Percentiles rank a stretch among this genome's conserved stretches.
Evolutionary conservation across 1,140 invertebrate genomes (phyloP).

Genomic region (Drosophila sp.): DNA sequence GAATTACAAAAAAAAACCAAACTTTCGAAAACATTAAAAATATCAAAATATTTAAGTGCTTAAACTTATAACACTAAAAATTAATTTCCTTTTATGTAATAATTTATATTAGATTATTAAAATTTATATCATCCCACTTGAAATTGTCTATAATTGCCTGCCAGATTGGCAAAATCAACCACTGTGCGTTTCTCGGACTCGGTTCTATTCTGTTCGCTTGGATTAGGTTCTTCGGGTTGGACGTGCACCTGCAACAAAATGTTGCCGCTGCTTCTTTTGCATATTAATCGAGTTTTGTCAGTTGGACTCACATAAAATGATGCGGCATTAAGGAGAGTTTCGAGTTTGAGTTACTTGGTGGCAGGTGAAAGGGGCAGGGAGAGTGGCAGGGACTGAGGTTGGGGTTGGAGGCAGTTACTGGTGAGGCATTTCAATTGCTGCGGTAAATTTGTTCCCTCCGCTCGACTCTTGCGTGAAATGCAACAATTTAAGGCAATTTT

Average conservation of each 20-base stretch:
- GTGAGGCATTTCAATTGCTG: constrained; percentile 74
- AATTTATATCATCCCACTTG: too few relatives aligned
- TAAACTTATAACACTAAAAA: too few relatives aligned
- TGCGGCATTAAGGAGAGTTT: constrained; percentile 18
- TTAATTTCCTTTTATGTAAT: too few relatives aligned
- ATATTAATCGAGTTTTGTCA: constrained; percentile 70
- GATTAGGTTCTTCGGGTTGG: constrained; percentile 14
- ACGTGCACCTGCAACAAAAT: constrained; percentile 56
- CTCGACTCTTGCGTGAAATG: constrained; percentile 70
- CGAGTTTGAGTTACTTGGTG: too few relatives aligned
- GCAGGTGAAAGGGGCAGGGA: not conserved
- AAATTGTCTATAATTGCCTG: too few relatives aligned
- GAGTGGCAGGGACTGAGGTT: not conserved
- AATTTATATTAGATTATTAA: too few relatives aligned
- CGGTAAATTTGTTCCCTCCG: constrained; percentile 29
- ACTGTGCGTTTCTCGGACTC: not conserved
- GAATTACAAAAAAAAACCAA: too few relatives aligned
- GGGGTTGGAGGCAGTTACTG: constrained; percentile 9
- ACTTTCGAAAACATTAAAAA: too few relatives aligned
- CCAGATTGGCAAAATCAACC: too few relatives aligned
- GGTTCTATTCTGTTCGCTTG: not conserved
- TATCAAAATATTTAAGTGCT: too few relatives aligned
- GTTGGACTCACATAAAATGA: constrained; percentile 19
- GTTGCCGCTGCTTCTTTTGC: constrained; percentile 51
- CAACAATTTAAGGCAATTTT: constrained; percentile 69